A percentile compares a stretch with the other conserved stretches of the same genome.
These are phyloP conservation scores for Brachyhypopomus occidentalis DNA, from an alignment of 2,113 vertebrate genomes.

Conservation along the genomic window DNA sequence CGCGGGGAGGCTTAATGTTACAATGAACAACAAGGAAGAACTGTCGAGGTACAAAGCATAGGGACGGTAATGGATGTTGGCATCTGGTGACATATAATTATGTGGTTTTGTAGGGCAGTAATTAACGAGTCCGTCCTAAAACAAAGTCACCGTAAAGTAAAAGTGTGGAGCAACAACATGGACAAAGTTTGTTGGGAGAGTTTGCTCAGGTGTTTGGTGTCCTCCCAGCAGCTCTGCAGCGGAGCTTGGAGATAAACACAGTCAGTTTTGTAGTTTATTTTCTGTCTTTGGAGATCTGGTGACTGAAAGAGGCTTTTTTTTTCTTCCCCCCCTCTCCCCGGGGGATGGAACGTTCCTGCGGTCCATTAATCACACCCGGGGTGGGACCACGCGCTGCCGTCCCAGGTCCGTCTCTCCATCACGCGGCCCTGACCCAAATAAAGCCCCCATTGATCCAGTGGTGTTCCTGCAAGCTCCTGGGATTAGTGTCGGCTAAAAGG, in stretches of 20 bases:
- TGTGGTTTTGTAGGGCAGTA: conserved; percentile 23
- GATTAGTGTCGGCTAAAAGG: conserved; percentile 59
- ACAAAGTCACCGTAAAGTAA: too few relatives aligned
- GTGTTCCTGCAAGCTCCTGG: conserved; percentile 56
- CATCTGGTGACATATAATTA: background rate
- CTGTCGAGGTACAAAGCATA: conserved; percentile 30
- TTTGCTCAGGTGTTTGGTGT: too few relatives aligned
- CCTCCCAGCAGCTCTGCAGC: background rate
- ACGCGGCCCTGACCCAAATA: conserved; percentile 70
- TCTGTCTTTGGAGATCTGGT: conserved; percentile 34
- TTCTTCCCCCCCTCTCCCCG: conserved; percentile 45
- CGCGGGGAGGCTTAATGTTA: conserved; percentile 43
- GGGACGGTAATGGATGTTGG: conserved; percentile 32
- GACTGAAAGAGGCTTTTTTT: conserved; percentile 49
- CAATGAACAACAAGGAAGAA: conserved; percentile 43
- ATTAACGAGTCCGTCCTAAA: conserved; percentile 35
- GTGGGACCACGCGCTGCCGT: conserved; percentile 44
- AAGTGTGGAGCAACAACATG: too few relatives aligned
- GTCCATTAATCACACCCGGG: conserved; percentile 65
- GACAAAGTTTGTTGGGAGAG: too few relatives aligned
- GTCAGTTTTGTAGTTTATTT: conserved; percentile 27
- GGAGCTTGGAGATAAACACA: conserved; percentile 2
- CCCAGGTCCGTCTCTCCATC: conserved; percentile 52
- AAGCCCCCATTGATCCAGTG: conserved; percentile 63
- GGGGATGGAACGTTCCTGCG: conserved; percentile 57